A percentile compares a stretch with the other conserved stretches of the same genome.
Evolutionary conservation across 64 coral and sea anemone genomes (phyloP).

Genomic region (Dendronephthya gigantea): DNA sequence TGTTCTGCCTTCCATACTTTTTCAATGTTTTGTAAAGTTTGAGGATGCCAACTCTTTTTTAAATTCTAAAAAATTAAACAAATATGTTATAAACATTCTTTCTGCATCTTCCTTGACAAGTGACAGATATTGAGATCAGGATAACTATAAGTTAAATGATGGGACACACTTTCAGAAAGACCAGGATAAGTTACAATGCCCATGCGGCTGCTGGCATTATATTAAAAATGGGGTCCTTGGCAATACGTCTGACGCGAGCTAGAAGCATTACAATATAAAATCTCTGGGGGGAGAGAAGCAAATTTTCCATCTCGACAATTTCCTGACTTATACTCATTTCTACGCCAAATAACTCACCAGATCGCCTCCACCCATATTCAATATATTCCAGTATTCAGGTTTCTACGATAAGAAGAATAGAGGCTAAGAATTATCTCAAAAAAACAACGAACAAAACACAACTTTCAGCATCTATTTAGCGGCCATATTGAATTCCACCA

Average conservation of each 20-base stretch:
- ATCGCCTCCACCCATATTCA: background rate
- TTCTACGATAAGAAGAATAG: background rate
- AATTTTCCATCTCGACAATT: too few relatives aligned
- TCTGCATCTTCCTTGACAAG: background rate
- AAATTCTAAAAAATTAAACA: conserved; percentile 61
- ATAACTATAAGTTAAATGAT: too few relatives aligned
- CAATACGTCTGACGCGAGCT: too few relatives aligned
- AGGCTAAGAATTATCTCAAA: background rate
- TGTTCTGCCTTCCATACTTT: conserved; percentile 99
- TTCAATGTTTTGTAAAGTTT: conserved; percentile 95
- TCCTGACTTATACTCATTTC: background rate
- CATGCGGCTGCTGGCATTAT: too few relatives aligned
- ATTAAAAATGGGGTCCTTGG: too few relatives aligned
- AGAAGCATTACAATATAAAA: too few relatives aligned
- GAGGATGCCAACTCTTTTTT: conserved; percentile 99
- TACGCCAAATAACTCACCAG: background rate
- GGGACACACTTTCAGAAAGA: too few relatives aligned
- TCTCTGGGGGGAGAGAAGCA: too few relatives aligned
- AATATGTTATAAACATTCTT: background rate
- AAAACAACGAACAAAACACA: background rate
- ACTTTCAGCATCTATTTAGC: background rate
- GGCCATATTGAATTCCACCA: background rate
- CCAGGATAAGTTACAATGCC: too few relatives aligned
- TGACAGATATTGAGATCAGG: too few relatives aligned
- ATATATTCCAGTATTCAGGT: background rate